These are phyloP conservation scores for Danaus chrysippus DNA, from an alignment of 2,888 invertebrate genomes.

Conservation along the genomic window DNA sequence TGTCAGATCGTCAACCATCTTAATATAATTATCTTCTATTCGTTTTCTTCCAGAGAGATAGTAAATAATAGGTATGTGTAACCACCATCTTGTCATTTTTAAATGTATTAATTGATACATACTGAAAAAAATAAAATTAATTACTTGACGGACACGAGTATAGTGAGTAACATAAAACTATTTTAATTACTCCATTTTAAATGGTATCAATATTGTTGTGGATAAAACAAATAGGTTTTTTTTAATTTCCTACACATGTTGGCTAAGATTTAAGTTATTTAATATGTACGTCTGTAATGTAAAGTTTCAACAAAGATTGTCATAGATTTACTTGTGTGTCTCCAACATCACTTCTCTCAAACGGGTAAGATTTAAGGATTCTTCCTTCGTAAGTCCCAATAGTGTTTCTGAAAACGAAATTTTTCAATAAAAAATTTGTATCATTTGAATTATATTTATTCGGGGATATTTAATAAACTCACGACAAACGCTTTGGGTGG, in stretches of 20 bases:
- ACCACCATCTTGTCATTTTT: slow-evolving; percentile 63
- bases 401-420: slow-evolving; percentile 52
- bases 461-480: slow-evolving; percentile 35
- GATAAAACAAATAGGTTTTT: no score
- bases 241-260: no score
- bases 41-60: slow-evolving; percentile 46
- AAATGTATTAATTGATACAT: slow-evolving; percentile 50
- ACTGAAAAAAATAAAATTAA: slow-evolving; percentile 35
- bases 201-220: no score
- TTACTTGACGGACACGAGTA: neutral
- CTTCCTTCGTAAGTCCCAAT: slow-evolving; percentile 60
- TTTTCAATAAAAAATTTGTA: neutral
- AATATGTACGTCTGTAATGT: no score
- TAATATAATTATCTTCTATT: slow-evolving; percentile 37
- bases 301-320: no score
- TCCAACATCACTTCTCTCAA: slow-evolving; percentile 46
- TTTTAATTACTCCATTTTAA: no score
- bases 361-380: slow-evolving; percentile 43
- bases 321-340: slow-evolving; percentile 46
- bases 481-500: slow-evolving; percentile 64
- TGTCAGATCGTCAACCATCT: slow-evolving; percentile 42
- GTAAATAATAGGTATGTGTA: slow-evolving; percentile 54
- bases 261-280: no score
- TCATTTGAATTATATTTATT: no score
- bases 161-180: no score